Conservation (phyloP, 2,113 vertebrate species). For the Oncorhynchus kisutch region DNA sequence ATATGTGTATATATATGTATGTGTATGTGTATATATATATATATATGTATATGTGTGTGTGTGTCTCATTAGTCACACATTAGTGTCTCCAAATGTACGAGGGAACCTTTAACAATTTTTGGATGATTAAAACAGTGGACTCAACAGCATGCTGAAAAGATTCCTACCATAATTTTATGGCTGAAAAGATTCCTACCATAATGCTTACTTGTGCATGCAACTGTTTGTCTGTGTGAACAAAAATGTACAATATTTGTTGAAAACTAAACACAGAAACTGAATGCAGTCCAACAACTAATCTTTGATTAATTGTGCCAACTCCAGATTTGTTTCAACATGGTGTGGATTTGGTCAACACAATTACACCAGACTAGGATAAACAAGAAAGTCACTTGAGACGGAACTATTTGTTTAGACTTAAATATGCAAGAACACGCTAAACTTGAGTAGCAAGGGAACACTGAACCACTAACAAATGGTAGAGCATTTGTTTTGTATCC, state of each 20-base stretch:
- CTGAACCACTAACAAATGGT: not conserved
- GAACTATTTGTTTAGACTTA: slow-evolving; percentile 7
- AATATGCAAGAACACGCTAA: no score
- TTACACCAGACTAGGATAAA: slow-evolving; percentile 41
- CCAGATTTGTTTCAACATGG: slow-evolving; percentile 54
- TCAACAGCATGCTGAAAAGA: slow-evolving; percentile 27
- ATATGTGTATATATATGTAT: no score
- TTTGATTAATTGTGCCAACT: slow-evolving; percentile 43
- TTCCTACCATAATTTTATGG: no score
- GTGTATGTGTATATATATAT: no score
- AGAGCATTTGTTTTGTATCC: not conserved
- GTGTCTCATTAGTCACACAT: not conserved
- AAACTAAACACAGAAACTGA: slow-evolving; percentile 23
- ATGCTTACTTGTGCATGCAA: not conserved
- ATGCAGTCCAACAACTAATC: slow-evolving; percentile 18
- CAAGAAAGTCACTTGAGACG: slow-evolving; percentile 24
- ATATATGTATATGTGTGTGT: no score
- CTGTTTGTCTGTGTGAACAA: not conserved
- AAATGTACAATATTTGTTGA: slow-evolving; percentile 16
- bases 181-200: no score
- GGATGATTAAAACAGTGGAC: slow-evolving; percentile 52
- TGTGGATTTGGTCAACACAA: slow-evolving; percentile 28
- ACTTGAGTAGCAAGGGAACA: slow-evolving; percentile 16
- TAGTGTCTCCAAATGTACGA: not conserved
- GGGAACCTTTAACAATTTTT: slow-evolving; percentile 68